Evolutionary conservation across 2,113 vertebrate genomes (phyloP).

Genomic region (Brachionichthys hirsutus): DNA sequence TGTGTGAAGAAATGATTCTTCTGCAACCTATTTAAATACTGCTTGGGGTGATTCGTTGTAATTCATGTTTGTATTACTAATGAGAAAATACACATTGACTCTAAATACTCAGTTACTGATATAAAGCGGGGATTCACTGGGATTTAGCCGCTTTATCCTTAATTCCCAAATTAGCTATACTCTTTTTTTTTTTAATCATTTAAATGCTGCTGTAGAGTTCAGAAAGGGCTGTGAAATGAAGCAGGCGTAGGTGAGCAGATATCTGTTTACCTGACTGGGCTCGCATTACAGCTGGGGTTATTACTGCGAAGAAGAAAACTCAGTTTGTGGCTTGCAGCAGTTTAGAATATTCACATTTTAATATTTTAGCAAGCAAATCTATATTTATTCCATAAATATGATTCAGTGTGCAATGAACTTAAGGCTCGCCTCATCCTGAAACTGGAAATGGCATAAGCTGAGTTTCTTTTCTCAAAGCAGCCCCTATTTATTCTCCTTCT

Average conservation of each 20-base stretch:
- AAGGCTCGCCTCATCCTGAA: constrained; percentile 16
- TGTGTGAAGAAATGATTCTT: constrained; percentile 50
- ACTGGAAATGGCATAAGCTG: constrained; percentile 30
- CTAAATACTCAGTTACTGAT: constrained; percentile 55
- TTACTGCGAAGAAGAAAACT: not conserved
- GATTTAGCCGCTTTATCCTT: constrained; percentile 42
- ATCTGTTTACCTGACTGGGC: constrained; percentile 18
- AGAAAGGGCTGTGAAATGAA: not conserved
- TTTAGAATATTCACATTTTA: constrained; percentile 13
- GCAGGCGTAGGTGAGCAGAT: constrained; percentile 8
- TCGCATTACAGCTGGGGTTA: not conserved
- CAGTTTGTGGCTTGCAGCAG: constrained; percentile 8
- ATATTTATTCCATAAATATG: constrained; percentile 1
- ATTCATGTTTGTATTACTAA: constrained; percentile 70
- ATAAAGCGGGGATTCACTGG: constrained; percentile 27
- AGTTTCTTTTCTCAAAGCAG: constrained; percentile 43
- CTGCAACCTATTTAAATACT: constrained; percentile 63
- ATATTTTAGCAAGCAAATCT: not conserved
- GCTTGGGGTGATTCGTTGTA: constrained; percentile 55
- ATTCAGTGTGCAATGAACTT: constrained; percentile 9
- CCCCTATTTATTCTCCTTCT: constrained; percentile 46
- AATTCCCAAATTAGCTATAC: constrained; percentile 46
- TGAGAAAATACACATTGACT: constrained; percentile 60
- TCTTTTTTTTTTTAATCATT: constrained; percentile 39
- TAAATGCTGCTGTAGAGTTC: constrained; percentile 11